Percentiles rank a stretch among this genome's conserved stretches.
Evolutionary conservation across 1,140 invertebrate genomes (phyloP).

Genomic region (Anadara kagoshimensis): DNA sequence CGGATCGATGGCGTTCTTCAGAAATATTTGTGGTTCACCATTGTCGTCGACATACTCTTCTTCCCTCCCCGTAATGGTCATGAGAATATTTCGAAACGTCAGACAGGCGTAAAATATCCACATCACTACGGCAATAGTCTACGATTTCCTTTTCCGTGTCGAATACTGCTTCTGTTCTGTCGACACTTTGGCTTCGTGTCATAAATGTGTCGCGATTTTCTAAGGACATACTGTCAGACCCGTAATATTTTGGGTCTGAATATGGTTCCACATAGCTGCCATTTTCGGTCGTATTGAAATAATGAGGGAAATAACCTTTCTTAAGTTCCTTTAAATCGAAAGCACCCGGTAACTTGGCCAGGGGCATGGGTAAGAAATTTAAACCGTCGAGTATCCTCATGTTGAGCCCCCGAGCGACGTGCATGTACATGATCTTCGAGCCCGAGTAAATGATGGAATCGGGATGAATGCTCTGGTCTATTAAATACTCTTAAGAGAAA

Average conservation of each 20-base stretch:
- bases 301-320: constrained; percentile 43
- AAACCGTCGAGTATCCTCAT: constrained; percentile 11
- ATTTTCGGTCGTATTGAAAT: constrained; percentile 32
- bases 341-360: constrained; percentile 28
- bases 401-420: constrained; percentile 7
- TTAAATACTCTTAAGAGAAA: background rate
- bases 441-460: constrained; percentile 1
- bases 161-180: constrained; percentile 13
- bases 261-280: constrained; percentile 22
- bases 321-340: constrained; percentile 30
- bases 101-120: constrained; percentile 37
- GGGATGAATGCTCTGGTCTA: constrained; percentile 2
- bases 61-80: constrained; percentile 14
- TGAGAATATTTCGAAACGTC: constrained; percentile 32
- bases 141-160: constrained; percentile 31
- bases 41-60: background rate
- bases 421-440: constrained; percentile 13
- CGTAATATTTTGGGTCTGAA: constrained; percentile 21
- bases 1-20: constrained; percentile 26
- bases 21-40: constrained; percentile 4
- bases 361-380: constrained; percentile 24
- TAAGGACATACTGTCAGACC: constrained; percentile 17
- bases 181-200: constrained; percentile 10
- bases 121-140: constrained; percentile 28
- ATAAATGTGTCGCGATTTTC: constrained; percentile 25